A percentile compares a stretch with the other conserved stretches of the same genome.
These are phyloP conservation scores for Thunnus thynnus DNA, from an alignment of 2,113 vertebrate species.

Conservation along the genomic window DNA sequence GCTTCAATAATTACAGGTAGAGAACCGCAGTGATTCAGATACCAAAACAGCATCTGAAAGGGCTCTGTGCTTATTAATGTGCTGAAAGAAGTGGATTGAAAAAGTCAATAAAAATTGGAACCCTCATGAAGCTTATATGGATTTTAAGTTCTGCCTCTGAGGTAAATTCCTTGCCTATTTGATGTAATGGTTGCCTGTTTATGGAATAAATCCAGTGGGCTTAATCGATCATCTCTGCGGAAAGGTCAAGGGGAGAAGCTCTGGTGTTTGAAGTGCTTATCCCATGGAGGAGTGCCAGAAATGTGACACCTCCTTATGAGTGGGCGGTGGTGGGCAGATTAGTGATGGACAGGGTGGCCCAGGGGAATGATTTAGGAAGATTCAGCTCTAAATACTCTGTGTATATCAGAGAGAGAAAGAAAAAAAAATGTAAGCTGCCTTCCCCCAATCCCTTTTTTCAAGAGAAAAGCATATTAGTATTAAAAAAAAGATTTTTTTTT, in stretches of 20 bases:
- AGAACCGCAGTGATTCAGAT: slow-evolving; percentile 48
- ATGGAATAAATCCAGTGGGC: slow-evolving; percentile 79
- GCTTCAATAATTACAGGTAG: slow-evolving; percentile 68
- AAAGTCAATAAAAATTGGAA: slow-evolving; percentile 72
- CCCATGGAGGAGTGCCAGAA: slow-evolving; percentile 78
- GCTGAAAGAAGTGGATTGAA: slow-evolving; percentile 64
- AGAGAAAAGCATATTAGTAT: slow-evolving; percentile 79
- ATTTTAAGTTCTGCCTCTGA: slow-evolving; percentile 78
- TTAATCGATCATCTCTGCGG: slow-evolving; percentile 82
- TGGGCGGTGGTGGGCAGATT: slow-evolving; percentile 78
- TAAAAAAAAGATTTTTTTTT: slow-evolving; percentile 55
- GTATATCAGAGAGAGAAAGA: slow-evolving; percentile 58
- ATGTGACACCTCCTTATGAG: slow-evolving; percentile 82
- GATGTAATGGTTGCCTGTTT: slow-evolving; percentile 80
- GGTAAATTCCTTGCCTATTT: slow-evolving; percentile 79
- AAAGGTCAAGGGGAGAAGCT: slow-evolving; percentile 81
- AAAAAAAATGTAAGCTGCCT: slow-evolving; percentile 62
- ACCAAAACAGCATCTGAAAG: slow-evolving; percentile 49
- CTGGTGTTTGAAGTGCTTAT: slow-evolving; percentile 83
- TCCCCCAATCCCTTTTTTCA: slow-evolving; percentile 71
- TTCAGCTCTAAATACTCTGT: slow-evolving; percentile 78
- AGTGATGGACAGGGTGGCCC: slow-evolving; percentile 81
- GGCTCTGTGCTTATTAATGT: slow-evolving; percentile 65
- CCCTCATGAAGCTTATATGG: slow-evolving; percentile 76
- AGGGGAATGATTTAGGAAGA: slow-evolving; percentile 81